phyloP scores from a whole-genome alignment of 2,888 invertebrate genomes.

The Drosophila nr. medialis region DNA sequence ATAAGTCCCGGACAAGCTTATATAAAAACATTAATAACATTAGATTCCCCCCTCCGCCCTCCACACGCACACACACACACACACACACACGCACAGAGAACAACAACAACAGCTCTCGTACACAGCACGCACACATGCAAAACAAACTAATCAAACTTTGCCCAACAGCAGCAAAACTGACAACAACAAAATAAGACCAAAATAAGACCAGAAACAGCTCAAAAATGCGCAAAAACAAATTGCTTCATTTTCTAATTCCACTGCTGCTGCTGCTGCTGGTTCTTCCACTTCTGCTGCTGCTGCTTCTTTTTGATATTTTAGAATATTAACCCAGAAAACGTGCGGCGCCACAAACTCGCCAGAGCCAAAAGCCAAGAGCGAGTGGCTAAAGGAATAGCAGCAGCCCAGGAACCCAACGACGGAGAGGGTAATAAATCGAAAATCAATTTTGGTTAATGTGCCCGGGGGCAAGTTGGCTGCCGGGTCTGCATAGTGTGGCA shows the following conservation, averaged over 20 bases:
- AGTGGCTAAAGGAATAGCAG: slow-evolving; percentile 1
- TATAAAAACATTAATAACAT: slow-evolving; percentile 73
- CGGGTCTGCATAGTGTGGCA: slow-evolving; percentile 11
- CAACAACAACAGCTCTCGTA: slow-evolving; percentile 1
- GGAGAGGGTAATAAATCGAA: slow-evolving; percentile 52
- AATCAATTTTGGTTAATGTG: slow-evolving; percentile 69
- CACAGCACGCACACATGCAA: slow-evolving; percentile 47
- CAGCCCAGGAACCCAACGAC: background rate
- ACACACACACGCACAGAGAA: slow-evolving; percentile 19
- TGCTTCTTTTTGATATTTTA: slow-evolving; percentile 38
- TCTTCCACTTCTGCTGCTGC: slow-evolving; percentile 7
- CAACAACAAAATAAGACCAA: slow-evolving; percentile 21
- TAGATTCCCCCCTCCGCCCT: slow-evolving; percentile 27
- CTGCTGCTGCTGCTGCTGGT: slow-evolving; percentile 23
- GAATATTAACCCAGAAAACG: slow-evolving; percentile 60
- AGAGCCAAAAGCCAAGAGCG: background rate
- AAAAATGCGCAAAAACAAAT: slow-evolving; percentile 69
- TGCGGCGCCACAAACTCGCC: slow-evolving; percentile 34
- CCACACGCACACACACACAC: background rate
- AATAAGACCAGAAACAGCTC: slow-evolving; percentile 19
- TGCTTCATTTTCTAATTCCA: slow-evolving; percentile 71
- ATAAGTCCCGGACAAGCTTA: slow-evolving; percentile 48
- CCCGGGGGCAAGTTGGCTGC: slow-evolving; percentile 46
- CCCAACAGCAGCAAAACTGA: slow-evolving; percentile 37
- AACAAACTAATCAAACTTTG: slow-evolving; percentile 76